Base-by-base conservation (phyloP, 2,888 invertebrate genomes). In the Syrphus vitripennis region DNA sequence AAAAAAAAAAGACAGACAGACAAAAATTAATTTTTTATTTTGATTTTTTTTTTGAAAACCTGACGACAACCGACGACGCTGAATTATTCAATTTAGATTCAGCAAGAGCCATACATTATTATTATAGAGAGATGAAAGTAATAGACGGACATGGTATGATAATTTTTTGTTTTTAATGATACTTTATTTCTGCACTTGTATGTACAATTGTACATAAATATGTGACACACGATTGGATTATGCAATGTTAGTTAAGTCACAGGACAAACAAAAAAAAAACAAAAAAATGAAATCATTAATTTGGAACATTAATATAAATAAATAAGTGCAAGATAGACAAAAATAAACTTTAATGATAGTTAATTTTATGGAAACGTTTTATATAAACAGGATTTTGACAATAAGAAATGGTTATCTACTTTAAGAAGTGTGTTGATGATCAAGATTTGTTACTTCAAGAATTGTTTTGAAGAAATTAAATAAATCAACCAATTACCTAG, bases 1-100 rank as follows among this genome's bases (percentile, higher is more conserved):
- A 59, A 74, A 45, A 65, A 53, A 48, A 63, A 63, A 48, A 21
- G 57, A 70, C 63, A 42, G 19, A 42, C 26, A 63, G 19, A 65
- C 45, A 29, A 10, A 29, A 2, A 40, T 42, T 74, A 57, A 31
- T 45, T 72, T 55, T 61, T 31, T 42, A 61, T 74, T 79, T 79
- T 81, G 69, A 61, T 80, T 77, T 82, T 74, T 69, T 80, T 77
- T 82, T 74, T 69, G 63, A 57, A 65, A 29, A 31, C 42, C 45
- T 65, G 45, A 70, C 61, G 31, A 37, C 61, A 59, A 53, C 61
- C 61, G 24, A 75, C 71, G 50, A 55, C 40, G 72, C 77, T 24
- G 70, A 82, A 86, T 81, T 86, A 81, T 86, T 77, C 82, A 78
- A 81, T 81, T 86, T 82, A 63, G n/a, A 29, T 75, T 80, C 19